Base-by-base conservation (phyloP, 2,113 vertebrate species). In the Coracopsis vasa region DNA sequence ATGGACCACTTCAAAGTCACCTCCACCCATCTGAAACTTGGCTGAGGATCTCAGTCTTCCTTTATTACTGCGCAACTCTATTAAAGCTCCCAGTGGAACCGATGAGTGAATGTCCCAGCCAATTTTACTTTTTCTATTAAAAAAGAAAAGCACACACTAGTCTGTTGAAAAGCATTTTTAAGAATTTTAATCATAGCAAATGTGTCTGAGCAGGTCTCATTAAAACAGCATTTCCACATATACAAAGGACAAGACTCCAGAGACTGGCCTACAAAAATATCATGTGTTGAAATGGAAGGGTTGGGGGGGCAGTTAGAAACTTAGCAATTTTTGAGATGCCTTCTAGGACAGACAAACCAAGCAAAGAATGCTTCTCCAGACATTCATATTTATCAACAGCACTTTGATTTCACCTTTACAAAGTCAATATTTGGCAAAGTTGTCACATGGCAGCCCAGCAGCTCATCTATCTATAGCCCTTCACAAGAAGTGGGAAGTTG, bases 111-210 rank as follows among this genome's bases (percentile, higher is more conserved):
- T 85, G 79, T 94, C 72, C 50, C 50, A 73, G 79, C 47, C 84
- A 94, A 79, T 58, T 79, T 77, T 86, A 74, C 15, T 48, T 93
- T 65, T 54, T 67, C 27, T 61, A 67, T 60, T 47, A 66, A 58
- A 71, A 86, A 94, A 93, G 56, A 56, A 35, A 93, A 95, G 79
- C n/a, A 73, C 29, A 39, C 74, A 13, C 31, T 66, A 94, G 62
- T 90, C 96, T 83, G 71, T 70, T 96, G 94, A 96, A 98, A 97
- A 97, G 88, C 53, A 61, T 97, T 97, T 95, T 96, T 50, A 90
- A 94, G 94, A 97, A 92, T 94, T 98, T 97, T 98, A 98, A 98
- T 97, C 94, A 96, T 88, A 97, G 94, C 90, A 97, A 97, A 97
- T 95, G 89, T 95, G 92, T 96, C 92, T 94, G 77, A 97, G 97